Conservation (phyloP, 64 coral and sea anemone genomes). For the Montipora foliosa region DNA sequence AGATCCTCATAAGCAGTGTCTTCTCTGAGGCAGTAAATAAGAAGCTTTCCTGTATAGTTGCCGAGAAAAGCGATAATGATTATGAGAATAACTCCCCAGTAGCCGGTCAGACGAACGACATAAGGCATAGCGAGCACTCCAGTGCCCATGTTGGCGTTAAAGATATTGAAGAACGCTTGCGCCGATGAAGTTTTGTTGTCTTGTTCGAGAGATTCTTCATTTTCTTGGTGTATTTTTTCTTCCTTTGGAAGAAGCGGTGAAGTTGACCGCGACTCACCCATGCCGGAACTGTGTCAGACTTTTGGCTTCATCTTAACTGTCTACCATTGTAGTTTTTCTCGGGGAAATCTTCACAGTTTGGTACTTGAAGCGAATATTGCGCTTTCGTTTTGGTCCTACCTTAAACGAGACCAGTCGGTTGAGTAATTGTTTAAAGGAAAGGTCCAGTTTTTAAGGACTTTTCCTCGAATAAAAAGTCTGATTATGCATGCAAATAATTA, state of each 20-base stretch:
- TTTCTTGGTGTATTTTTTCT: not conserved
- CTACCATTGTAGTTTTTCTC: too few relatives aligned
- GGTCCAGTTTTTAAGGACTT: not conserved
- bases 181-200: slow-evolving; percentile 83
- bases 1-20: slow-evolving; percentile 77
- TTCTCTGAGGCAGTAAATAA: slow-evolving; percentile 90
- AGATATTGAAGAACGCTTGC: slow-evolving; percentile 93
- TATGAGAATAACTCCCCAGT: slow-evolving; percentile 90
- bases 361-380: not conserved
- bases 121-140: slow-evolving; percentile 93
- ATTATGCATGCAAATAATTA: slow-evolving; percentile 15
- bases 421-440: not conserved
- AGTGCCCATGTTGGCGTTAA: slow-evolving; percentile 95
- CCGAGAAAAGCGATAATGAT: slow-evolving; percentile 85
- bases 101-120: slow-evolving; percentile 88
- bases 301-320: not conserved
- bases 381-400: not conserved
- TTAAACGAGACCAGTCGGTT: not conserved
- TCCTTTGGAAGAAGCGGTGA: slow-evolving; percentile 32
- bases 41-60: slow-evolving; percentile 92
- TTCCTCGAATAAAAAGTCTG: slow-evolving; percentile 12
- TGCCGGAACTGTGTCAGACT: not conserved
- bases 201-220: slow-evolving; percentile 16
- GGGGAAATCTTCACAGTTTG: not conserved
- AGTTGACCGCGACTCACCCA: slow-evolving; percentile 24